These are phyloP conservation scores for Poeciliopsis occidentalis DNA, from an alignment of 2,113 vertebrate genomes.

Conservation along the genomic window DNA sequence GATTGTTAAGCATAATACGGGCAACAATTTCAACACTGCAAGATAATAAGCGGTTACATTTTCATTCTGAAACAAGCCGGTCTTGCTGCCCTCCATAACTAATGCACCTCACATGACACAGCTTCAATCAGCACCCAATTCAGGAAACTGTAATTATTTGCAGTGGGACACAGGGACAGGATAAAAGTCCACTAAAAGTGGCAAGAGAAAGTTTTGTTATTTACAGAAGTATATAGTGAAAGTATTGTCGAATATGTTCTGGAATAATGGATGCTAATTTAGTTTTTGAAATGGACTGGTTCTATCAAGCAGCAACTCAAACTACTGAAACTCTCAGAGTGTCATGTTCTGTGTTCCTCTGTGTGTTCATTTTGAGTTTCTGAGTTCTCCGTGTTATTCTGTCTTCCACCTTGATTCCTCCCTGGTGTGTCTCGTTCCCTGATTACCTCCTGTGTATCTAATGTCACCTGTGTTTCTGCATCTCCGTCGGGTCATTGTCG, in stretches of 20 bases:
- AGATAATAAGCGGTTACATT: constrained; percentile 42
- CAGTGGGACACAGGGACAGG: constrained; percentile 4
- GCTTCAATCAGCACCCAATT: constrained; percentile 47
- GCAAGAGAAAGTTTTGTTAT: constrained; percentile 13
- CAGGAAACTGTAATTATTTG: constrained; percentile 37
- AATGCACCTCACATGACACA: constrained; percentile 39
- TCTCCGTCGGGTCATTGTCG: no score
- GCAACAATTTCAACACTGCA: constrained; percentile 32
- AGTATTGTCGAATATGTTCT: not conserved
- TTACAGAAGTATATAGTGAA: not conserved
- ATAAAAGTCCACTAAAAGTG: constrained; percentile 13
- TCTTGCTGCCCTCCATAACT: constrained; percentile 19
- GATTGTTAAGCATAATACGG: constrained; percentile 34
- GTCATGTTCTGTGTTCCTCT: no score
- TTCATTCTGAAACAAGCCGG: constrained; percentile 29
- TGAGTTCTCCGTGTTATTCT: no score
- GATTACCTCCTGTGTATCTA: no score
- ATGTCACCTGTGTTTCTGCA: no score
- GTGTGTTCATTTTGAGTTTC: no score
- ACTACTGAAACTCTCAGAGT: not conserved
- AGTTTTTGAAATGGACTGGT: not conserved
- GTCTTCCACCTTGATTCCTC: no score
- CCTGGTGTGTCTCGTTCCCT: no score
- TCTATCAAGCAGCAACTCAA: not conserved
- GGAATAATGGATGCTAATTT: not conserved